Evolutionary conservation across 2,113 vertebrate genomes (phyloP).

Genomic region (Sinocyclocheilus rhinocerous): DNA sequence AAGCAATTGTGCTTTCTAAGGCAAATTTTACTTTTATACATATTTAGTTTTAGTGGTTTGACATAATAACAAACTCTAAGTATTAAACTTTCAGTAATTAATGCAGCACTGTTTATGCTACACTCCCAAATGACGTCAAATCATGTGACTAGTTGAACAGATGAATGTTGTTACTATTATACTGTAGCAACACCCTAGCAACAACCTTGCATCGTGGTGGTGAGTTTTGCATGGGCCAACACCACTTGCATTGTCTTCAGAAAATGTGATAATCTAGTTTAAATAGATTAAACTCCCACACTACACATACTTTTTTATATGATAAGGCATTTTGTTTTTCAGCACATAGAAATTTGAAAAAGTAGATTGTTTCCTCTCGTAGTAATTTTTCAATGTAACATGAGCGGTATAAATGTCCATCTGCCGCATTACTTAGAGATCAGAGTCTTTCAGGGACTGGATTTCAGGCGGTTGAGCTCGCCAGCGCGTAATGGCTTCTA

Average conservation of each 20-base stretch:
- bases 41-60: too few relatives aligned
- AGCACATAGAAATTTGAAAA: neutral
- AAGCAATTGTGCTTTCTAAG: too few relatives aligned
- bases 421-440: neutral
- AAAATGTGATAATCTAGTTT: neutral
- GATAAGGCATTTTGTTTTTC: neutral
- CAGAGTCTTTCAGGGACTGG: neutral
- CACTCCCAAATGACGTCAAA: too few relatives aligned
- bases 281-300: too few relatives aligned
- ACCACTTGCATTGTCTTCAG: neutral
- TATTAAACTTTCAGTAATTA: too few relatives aligned
- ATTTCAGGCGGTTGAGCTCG: neutral
- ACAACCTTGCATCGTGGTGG: neutral
- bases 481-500: neutral
- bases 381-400: neutral
- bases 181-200: neutral
- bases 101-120: too few relatives aligned
- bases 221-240: neutral
- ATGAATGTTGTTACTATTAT: too few relatives aligned
- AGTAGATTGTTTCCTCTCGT: neutral
- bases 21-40: too few relatives aligned
- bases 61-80: too few relatives aligned
- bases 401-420: conserved; percentile 2
- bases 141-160: too few relatives aligned
- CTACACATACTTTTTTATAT: too few relatives aligned